Evolutionary conservation across 2,888 invertebrate species (phyloP), one percentile per base, ranked within the genome.

Genomic region (Phrixothrix hirtus): DNA sequence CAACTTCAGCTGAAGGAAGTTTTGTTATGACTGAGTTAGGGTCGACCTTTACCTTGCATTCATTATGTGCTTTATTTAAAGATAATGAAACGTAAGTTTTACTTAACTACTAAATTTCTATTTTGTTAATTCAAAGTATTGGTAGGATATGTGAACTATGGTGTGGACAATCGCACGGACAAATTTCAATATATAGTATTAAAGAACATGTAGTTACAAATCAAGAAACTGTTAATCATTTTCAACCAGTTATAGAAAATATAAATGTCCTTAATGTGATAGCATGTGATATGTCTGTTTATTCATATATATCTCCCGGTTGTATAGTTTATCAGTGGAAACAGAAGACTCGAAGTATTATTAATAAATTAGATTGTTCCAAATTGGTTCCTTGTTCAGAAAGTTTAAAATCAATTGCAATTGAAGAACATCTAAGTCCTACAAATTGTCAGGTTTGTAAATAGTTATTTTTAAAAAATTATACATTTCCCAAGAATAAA

Each of bases 341-440:
- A 65, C 81, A 84, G 1, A 76, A 77, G 1, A 80, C 81, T 0
- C 83, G 87, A 54, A 78, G 78, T 43, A 86, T 91, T 57, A 77
- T 86, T 1, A 89, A 89, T 58, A 86, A 88, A 62, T 78, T 97
- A 46, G 96, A 97, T 76, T 92, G 95, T 78, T 92, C 90, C 31
- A 95, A 94, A 77, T 79, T 95, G 63, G 88, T 89, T 59, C 95
- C 95, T 0, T 92, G 92, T 74, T 94, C 92, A 9, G 95, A 95
- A 75, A 93, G 92, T 65, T 79, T 95, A 42, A 91, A 92, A 75
- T 92, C 93, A 21, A 92, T 94, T 65, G 87, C 92, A 30, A 87
- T 94, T 57, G 95, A 95, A 71, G 93, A 94, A 65, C 88, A 87
- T 69, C 79, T 92, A 1, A 88, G 86, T 62, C 84, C 86, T 1